These are phyloP conservation scores for Ricordea florida DNA, from an alignment of 92 coral and sea anemone genomes.

Conservation along the genomic window DNA sequence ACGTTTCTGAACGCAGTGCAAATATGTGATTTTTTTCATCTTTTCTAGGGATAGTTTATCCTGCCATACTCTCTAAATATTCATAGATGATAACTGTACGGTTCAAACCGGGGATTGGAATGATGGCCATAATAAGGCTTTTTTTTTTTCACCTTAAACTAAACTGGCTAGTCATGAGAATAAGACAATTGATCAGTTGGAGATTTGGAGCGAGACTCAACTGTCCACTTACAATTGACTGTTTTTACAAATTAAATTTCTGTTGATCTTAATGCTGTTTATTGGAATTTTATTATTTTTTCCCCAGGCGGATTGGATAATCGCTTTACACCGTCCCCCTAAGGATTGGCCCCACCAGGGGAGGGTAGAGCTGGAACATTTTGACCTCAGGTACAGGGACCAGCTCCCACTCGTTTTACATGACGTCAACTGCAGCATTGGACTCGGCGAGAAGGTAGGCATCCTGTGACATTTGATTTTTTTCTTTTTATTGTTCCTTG, in stretches of 20 bases:
- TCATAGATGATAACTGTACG: too few species aligned
- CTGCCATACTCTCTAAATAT: too few species aligned
- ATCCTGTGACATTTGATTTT: neutral
- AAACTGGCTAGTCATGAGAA: too few species aligned
- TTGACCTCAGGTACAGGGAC: conserved; percentile 82
- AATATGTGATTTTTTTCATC: too few species aligned
- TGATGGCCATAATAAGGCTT: too few species aligned
- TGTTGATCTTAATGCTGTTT: neutral
- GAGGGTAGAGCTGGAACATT: conserved; percentile 51
- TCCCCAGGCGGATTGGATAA: conserved; percentile 83
- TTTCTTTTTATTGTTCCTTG: neutral
- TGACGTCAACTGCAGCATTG: conserved; percentile 64
- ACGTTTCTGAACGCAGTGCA: too few species aligned
- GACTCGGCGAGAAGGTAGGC: conserved; percentile 81
- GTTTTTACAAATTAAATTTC: neutral
- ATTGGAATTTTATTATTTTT: neutral
- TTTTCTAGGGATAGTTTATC: too few species aligned
- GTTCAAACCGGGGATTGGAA: too few species aligned
- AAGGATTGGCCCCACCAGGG: conserved; percentile 95
- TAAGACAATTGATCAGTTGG: too few species aligned
- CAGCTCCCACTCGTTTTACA: conserved; percentile 72
- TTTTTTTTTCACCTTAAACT: too few species aligned
- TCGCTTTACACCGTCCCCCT: conserved; percentile 75
- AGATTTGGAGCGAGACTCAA: too few species aligned
- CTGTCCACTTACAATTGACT: too few species aligned